phyloP scores from a whole-genome alignment of 2,113 vertebrate genomes.

The Ondatra zibethicus region DNA sequence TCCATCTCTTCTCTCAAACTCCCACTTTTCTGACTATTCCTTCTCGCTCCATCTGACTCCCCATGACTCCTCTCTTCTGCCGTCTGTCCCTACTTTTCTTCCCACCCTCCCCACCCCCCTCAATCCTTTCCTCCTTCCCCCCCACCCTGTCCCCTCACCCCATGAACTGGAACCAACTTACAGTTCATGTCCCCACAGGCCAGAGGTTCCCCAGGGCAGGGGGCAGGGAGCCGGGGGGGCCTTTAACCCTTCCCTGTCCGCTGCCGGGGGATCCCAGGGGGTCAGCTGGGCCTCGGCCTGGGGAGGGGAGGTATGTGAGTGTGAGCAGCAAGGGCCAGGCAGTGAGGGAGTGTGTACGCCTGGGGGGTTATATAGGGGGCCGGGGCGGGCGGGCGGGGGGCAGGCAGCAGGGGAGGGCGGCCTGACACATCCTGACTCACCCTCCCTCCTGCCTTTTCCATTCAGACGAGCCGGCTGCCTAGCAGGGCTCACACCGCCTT shows the following conservation, averaged over 20 bases:
- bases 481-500: constrained; percentile 61
- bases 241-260: constrained; percentile 78
- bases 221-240: constrained; percentile 36
- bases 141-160: constrained; percentile 36
- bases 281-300: constrained; percentile 76
- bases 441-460: constrained; percentile 82
- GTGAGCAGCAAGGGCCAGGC: constrained; percentile 57
- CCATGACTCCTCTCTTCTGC: not conserved
- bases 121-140: not conserved
- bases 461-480: constrained; percentile 71
- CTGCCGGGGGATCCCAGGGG: constrained; percentile 67
- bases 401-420: constrained; percentile 76
- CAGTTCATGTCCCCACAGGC: constrained; percentile 81
- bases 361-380: constrained; percentile 74
- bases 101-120: not conserved
- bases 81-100: not conserved
- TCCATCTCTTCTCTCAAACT: not conserved
- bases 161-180: constrained; percentile 74
- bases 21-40: not conserved
- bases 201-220: constrained; percentile 57
- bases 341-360: constrained; percentile 71
- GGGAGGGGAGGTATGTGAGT: constrained; percentile 76
- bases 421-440: constrained; percentile 84
- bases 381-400: constrained; percentile 71
- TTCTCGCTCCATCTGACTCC: not conserved